A percentile compares a stretch with the other conserved stretches of the same genome.
Evolutionary conservation across 2,888 invertebrate species (phyloP).

Genomic region (Palloptera scutellata): DNA sequence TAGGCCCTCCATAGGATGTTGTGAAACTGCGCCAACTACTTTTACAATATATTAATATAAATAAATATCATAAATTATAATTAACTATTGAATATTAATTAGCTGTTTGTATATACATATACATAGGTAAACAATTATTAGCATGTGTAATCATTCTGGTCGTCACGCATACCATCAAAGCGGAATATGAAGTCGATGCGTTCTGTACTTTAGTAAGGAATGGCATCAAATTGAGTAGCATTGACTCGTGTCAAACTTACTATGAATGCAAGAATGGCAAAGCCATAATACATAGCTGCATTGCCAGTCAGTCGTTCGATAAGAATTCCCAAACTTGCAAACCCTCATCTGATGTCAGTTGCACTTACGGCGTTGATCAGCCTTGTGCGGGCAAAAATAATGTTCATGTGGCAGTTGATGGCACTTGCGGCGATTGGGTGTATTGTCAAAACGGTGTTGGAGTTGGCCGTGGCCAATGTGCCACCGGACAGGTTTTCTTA

Average conservation of each 20-base stretch:
- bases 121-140: constrained; percentile 32
- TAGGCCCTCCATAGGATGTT: no score
- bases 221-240: constrained; percentile 40
- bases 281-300: constrained; percentile 7
- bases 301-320: constrained; percentile 34
- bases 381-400: constrained; percentile 35
- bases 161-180: constrained; percentile 22
- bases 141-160: constrained; percentile 29
- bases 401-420: constrained; percentile 31
- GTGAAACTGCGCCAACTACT: no score
- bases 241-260: constrained; percentile 37
- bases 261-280: constrained; percentile 36
- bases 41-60: no score
- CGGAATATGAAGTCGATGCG: constrained; percentile 37
- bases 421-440: constrained; percentile 39
- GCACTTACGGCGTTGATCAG: constrained; percentile 26
- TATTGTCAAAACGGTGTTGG: constrained; percentile 37
- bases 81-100: neutral
- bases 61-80: neutral
- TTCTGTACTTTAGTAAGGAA: constrained; percentile 39
- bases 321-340: constrained; percentile 39
- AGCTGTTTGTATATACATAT: constrained; percentile 19
- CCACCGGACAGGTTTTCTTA: constrained; percentile 33
- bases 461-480: constrained; percentile 35
- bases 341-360: constrained; percentile 25